A percentile compares a stretch with the other conserved stretches of the same genome.
These are phyloP conservation scores for Scaptomyza flava DNA, from an alignment of 2,888 invertebrate genomes.

Conservation along the genomic window DNA sequence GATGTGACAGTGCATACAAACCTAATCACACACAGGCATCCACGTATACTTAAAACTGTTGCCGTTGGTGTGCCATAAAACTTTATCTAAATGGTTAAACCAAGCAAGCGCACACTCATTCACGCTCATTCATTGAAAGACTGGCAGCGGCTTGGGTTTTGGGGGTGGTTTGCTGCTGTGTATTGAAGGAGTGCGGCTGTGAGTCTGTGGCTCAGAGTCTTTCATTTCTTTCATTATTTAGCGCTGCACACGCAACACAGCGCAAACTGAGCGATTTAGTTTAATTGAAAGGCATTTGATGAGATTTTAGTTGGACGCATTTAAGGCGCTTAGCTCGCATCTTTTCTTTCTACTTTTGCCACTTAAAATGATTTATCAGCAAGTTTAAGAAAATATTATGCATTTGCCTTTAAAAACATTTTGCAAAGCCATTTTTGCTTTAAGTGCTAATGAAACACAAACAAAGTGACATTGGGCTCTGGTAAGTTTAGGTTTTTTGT, in stretches of 20 bases:
- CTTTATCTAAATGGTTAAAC: constrained; percentile 77
- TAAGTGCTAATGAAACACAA: constrained; percentile 3
- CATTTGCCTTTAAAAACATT: constrained; percentile 7
- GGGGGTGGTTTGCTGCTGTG: not conserved
- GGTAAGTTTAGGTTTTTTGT: too few species aligned
- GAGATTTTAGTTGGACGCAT: constrained; percentile 65
- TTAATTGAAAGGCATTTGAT: constrained; percentile 74
- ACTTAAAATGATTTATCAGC: constrained; percentile 27
- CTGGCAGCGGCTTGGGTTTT: not conserved
- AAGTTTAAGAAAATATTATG: constrained; percentile 19
- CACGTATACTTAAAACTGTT: constrained; percentile 44
- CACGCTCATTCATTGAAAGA: constrained; percentile 43
- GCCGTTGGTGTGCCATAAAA: constrained; percentile 73
- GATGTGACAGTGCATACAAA: constrained; percentile 49
- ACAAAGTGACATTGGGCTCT: not conserved
- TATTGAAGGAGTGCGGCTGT: constrained; percentile 13
- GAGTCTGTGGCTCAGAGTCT: constrained; percentile 32
- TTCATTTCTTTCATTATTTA: constrained; percentile 74
- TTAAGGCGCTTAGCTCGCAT: constrained; percentile 37
- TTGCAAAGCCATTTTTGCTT: constrained; percentile 2
- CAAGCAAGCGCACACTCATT: constrained; percentile 52
- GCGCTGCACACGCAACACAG: constrained; percentile 47
- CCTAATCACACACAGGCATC: constrained; percentile 11
- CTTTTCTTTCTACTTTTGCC: not conserved
- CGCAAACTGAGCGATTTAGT: constrained; percentile 67